A percentile compares a stretch with the other conserved stretches of the same genome.
Evolutionary conservation across 1,140 invertebrate genomes (phyloP).

Genomic region (Drosophila eugracilis): DNA sequence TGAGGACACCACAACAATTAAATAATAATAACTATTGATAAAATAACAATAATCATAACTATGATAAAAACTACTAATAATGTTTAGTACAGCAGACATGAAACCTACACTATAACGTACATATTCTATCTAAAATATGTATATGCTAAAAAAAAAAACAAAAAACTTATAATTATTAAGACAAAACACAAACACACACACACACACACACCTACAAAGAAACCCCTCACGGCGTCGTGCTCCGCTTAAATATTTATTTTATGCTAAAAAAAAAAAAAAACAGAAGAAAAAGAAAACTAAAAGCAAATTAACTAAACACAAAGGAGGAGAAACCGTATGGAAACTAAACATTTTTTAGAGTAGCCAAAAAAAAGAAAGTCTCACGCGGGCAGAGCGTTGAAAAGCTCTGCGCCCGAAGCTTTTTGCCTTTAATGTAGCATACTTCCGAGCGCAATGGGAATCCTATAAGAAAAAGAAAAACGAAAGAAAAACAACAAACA

Average conservation of each 20-base stretch:
- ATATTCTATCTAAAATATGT: constrained; percentile 34
- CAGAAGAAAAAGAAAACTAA: too few relatives aligned
- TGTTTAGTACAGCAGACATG: constrained; percentile 74
- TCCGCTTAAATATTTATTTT: constrained; percentile 74
- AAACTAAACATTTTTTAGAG: constrained; percentile 62
- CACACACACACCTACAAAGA: constrained; percentile 43
- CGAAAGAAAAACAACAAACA: too few relatives aligned
- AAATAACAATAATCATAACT: constrained; percentile 59
- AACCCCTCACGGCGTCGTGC: constrained; percentile 45
- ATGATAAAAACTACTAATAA: constrained; percentile 68
- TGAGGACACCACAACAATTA: constrained; percentile 78
- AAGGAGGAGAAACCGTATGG: constrained; percentile 29
- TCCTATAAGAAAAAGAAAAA: constrained; percentile 22
- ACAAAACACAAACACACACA: constrained; percentile 32
- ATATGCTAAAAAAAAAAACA: constrained; percentile 37
- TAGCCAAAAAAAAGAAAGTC: constrained; percentile 52
- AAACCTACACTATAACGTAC: constrained; percentile 49
- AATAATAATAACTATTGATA: constrained; percentile 68
- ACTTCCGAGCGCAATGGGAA: constrained; percentile 41
- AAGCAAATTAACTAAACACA: constrained; percentile 60
- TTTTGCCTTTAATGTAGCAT: constrained; percentile 47
- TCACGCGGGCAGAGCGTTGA: constrained; percentile 13
- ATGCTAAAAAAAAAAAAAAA: too few relatives aligned
- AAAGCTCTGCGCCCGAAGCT: constrained; percentile 36
- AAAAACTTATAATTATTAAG: constrained; percentile 56